Percentiles rank a stretch among this genome's conserved stretches.
These are phyloP conservation scores for Monarcha castaneiventris DNA, from an alignment of 2,113 vertebrate genomes.

Conservation along the genomic window DNA sequence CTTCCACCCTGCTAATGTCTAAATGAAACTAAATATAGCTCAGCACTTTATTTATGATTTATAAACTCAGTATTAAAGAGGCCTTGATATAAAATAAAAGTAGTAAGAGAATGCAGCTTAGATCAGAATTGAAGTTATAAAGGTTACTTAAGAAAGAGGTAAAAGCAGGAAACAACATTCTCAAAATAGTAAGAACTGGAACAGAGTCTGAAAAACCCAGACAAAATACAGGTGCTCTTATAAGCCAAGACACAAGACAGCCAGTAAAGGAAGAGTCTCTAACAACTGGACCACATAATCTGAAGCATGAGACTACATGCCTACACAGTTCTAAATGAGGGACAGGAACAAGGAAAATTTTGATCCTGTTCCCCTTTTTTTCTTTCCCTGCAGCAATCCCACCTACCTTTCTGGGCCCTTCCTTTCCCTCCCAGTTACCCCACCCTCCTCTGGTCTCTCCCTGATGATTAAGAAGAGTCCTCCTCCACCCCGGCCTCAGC, in stretches of 20 bases:
- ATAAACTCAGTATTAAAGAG: not conserved
- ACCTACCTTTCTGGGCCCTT: slow-evolving; percentile 53
- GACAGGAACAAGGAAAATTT: slow-evolving; percentile 52
- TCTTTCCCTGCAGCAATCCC: slow-evolving; percentile 50
- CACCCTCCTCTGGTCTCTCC: slow-evolving; percentile 62
- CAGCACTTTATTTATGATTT: not conserved
- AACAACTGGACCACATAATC: slow-evolving; percentile 20
- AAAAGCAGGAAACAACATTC: not conserved
- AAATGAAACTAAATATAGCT: not conserved
- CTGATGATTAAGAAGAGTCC: slow-evolving; percentile 54
- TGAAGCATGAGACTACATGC: slow-evolving; percentile 51
- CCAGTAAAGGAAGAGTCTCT: slow-evolving; percentile 31
- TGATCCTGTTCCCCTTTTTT: slow-evolving; percentile 18
- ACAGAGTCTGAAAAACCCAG: slow-evolving; percentile 37
- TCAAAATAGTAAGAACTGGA: not conserved
- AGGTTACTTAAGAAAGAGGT: not conserved
- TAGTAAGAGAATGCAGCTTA: not conserved
- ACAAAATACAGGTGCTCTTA: slow-evolving; percentile 60
- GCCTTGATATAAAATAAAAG: not conserved
- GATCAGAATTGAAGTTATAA: not conserved
- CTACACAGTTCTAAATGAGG: not conserved
- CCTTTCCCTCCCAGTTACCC: slow-evolving; percentile 53
- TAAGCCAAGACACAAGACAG: slow-evolving; percentile 40
- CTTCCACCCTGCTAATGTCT: not conserved
- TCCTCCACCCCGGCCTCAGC: slow-evolving; percentile 15